Percentiles rank a stretch among this genome's conserved stretches.
phyloP scores from a whole-genome alignment of 1,140 invertebrate species.

The Pseudomyrmex concolor region DNA sequence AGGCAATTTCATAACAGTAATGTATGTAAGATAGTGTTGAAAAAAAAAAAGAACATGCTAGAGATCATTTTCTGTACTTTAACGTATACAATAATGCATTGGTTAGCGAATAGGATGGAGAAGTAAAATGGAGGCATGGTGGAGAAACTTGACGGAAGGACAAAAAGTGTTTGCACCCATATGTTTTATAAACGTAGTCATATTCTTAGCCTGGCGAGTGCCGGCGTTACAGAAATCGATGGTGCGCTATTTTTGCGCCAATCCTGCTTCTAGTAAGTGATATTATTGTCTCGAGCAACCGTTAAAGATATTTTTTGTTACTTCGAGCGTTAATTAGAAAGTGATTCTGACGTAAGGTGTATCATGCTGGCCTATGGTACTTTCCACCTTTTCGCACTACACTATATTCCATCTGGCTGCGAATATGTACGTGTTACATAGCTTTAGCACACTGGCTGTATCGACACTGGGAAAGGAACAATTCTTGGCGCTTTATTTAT shows the following conservation, averaged over 20 bases:
- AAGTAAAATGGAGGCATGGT: slow-evolving; percentile 88
- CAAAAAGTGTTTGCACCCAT: slow-evolving; percentile 93
- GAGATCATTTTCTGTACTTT: slow-evolving; percentile 53
- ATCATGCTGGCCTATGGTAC: slow-evolving; percentile 94
- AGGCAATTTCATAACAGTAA: slow-evolving; percentile 80
- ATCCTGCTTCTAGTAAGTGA: slow-evolving; percentile 90
- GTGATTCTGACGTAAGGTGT: slow-evolving; percentile 85
- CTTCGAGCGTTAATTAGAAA: not conserved
- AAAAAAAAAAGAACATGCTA: slow-evolving; percentile 30
- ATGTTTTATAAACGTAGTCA: slow-evolving; percentile 91
- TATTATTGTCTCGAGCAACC: not conserved
- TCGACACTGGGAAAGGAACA: slow-evolving; percentile 95
- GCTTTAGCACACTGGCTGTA: slow-evolving; percentile 90
- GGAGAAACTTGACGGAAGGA: slow-evolving; percentile 90
- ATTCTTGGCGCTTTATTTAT: slow-evolving; percentile 95
- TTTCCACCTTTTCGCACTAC: slow-evolving; percentile 97
- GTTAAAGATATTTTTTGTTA: not conserved
- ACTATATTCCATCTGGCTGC: slow-evolving; percentile 93
- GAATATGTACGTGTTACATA: slow-evolving; percentile 98
- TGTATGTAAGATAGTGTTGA: slow-evolving; percentile 75
- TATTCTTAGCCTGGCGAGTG: slow-evolving; percentile 94
- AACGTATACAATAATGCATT: slow-evolving; percentile 60
- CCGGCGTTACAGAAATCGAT: slow-evolving; percentile 90
- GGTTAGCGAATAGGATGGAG: slow-evolving; percentile 85
- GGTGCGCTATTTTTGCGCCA: slow-evolving; percentile 94